Evolutionary conservation across 2,888 invertebrate genomes (phyloP), one percentile per base, ranked within the genome.

Genomic region (Euzophera pinguis): DNA sequence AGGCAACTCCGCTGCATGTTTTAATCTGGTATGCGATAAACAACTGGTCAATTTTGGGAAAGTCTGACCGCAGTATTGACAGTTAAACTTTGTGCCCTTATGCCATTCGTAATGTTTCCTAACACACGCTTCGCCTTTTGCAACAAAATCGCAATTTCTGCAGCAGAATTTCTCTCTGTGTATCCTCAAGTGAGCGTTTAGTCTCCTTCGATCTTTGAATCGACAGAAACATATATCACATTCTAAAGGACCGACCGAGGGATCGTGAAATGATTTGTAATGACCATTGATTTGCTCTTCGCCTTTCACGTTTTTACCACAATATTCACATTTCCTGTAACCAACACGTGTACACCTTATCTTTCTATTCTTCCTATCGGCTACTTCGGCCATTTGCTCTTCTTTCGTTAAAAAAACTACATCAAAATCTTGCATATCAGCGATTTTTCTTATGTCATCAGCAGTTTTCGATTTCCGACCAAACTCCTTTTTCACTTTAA

Each of bases 1-100:
- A n/a, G 56, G 48, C 39, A 63, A 53, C 50, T 62, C 56, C 0
- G 58, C 58, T 0, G 69, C 62, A 13, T 68, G 67, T 6, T 59
- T 60, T 0, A 63, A 50, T 0, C 67, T 55, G 0, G 64, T 12
- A 10, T 65, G 68, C 0, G 65, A 58, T 0, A 69, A 29, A 27
- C 63, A 59, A 0, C 62, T 62, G 0, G 68, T 61, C 10, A 63
- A 35, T 3, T 66, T 66, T 10, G 66, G 65, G 52, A 8, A 6
- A 0, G 48, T 27, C 9, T 37, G 22, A 0, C 38, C 48, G 6
- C 48, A 49, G 4, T 45, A 45, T 22, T 49, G 37, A n/a, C 48
- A 49, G 10, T 27, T 39, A 6, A 37, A 49, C 9, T 27, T 37
- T 0, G 37, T 39, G 6, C 48, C 48, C 10, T 27, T 27, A 29